phyloP scores from a whole-genome alignment of 2,888 invertebrate species.

The Lithosia quadra region DNA sequence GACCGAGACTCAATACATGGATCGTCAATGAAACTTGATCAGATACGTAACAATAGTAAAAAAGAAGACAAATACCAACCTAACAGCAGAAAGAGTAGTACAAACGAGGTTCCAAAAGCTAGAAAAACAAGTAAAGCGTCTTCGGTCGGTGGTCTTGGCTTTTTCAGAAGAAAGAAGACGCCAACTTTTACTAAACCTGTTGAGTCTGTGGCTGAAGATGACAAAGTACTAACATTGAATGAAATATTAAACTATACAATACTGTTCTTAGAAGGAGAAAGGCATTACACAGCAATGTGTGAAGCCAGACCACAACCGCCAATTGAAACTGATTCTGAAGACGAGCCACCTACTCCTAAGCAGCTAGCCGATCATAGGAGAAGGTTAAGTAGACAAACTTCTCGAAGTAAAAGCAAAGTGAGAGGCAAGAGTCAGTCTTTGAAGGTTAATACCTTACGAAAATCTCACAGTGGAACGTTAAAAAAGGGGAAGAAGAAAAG shows the following conservation, averaged over 20 bases:
- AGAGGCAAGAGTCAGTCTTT: constrained; percentile 81
- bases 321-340: constrained; percentile 78
- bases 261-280: constrained; percentile 79
- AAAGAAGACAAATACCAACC: constrained; percentile 74
- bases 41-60: constrained; percentile 75
- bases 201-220: constrained; percentile 76
- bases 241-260: constrained; percentile 76
- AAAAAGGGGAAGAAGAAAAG: constrained; percentile 81
- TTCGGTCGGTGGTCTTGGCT: constrained; percentile 79
- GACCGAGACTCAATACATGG: constrained; percentile 80
- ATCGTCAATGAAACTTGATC: constrained; percentile 73
- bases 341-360: constrained; percentile 73
- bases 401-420: constrained; percentile 81
- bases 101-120: constrained; percentile 71
- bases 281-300: constrained; percentile 66
- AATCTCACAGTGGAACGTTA: constrained; percentile 81
- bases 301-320: constrained; percentile 58
- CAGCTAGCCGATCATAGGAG: constrained; percentile 74
- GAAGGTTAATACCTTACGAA: constrained; percentile 79
- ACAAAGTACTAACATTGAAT: constrained; percentile 65
- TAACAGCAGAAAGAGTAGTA: constrained; percentile 71
- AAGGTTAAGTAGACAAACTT: constrained; percentile 79
- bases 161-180: constrained; percentile 78
- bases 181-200: constrained; percentile 75
- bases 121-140: constrained; percentile 80